A percentile compares a stretch with the other conserved stretches of the same genome.
phyloP scores from a whole-genome alignment of 2,797 vertebrate species.

The Psittacula echo region DNA sequence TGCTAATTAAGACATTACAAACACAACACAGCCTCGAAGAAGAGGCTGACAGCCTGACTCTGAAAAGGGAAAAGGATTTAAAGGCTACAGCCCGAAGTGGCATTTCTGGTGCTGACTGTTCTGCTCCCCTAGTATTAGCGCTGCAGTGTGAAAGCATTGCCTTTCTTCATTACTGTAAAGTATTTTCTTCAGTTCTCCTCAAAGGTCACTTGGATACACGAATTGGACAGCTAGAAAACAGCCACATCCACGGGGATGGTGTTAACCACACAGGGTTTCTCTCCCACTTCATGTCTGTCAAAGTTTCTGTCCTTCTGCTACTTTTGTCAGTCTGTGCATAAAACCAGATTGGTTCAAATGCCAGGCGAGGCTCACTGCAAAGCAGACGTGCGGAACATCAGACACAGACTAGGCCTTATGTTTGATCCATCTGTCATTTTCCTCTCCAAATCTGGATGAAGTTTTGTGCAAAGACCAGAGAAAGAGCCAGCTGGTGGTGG shows the following conservation, averaged over 20 bases:
- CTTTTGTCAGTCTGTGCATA: background rate
- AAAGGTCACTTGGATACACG: background rate
- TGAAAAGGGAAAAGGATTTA: background rate
- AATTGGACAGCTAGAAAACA: background rate
- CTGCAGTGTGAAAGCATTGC: background rate
- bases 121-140: background rate
- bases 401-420: background rate
- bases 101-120: background rate
- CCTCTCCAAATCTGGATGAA: background rate
- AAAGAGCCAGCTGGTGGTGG: background rate
- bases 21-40: background rate
- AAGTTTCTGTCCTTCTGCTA: background rate
- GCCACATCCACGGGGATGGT: background rate
- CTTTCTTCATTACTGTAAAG: background rate
- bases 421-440: background rate
- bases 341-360: background rate
- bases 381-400: background rate
- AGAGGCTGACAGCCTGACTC: background rate
- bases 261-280: background rate
- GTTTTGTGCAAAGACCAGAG: background rate
- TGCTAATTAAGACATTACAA: background rate
- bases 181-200: background rate
- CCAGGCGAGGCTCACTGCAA: background rate
- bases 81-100: background rate
- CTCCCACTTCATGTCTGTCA: rapidly evolving